Evolutionary conservation across 1,140 invertebrate species (phyloP).

Genomic region (Coptotermes formosanus): DNA sequence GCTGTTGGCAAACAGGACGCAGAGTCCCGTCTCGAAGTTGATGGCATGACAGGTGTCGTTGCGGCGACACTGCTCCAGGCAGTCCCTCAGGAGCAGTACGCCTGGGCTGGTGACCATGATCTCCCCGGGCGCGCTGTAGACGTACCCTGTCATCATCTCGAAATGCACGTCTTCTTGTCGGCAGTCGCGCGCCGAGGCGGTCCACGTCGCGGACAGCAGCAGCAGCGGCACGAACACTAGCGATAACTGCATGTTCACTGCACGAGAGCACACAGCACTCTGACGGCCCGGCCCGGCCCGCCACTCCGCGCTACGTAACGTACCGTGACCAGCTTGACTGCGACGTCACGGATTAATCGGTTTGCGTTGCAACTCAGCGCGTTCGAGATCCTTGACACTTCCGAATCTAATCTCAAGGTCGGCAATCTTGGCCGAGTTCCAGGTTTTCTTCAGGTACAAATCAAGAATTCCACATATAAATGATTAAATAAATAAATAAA

Average conservation of each 20-base stretch:
- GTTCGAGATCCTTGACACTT: too few relatives aligned
- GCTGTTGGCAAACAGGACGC: constrained; percentile 51
- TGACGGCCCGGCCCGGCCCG: neutral
- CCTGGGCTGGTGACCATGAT: constrained; percentile 50
- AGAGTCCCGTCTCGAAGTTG: constrained; percentile 57
- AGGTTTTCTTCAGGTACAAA: too few relatives aligned
- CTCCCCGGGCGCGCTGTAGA: constrained; percentile 50
- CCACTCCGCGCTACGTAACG: neutral
- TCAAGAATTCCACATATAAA: too few relatives aligned
- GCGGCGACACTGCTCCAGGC: constrained; percentile 48
- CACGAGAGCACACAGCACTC: neutral
- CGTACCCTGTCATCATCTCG: constrained; percentile 54
- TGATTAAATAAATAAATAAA: too few relatives aligned
- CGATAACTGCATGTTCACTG: neutral
- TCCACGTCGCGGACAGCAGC: too few relatives aligned
- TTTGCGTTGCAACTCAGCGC: too few relatives aligned
- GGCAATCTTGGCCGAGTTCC: too few relatives aligned
- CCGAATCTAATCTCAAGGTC: too few relatives aligned
- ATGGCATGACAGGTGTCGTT: constrained; percentile 49
- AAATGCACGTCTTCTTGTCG: constrained; percentile 45
- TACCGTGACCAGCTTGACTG: neutral
- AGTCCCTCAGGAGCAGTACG: constrained; percentile 52
- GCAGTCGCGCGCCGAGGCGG: constrained; percentile 30
- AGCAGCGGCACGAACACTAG: neutral
- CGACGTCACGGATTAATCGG: neutral